Evolutionary conservation across 2,113 vertebrate species (phyloP), one percentile per base, ranked within the genome.

Genomic region (Elaphurus davidianus): DNA sequence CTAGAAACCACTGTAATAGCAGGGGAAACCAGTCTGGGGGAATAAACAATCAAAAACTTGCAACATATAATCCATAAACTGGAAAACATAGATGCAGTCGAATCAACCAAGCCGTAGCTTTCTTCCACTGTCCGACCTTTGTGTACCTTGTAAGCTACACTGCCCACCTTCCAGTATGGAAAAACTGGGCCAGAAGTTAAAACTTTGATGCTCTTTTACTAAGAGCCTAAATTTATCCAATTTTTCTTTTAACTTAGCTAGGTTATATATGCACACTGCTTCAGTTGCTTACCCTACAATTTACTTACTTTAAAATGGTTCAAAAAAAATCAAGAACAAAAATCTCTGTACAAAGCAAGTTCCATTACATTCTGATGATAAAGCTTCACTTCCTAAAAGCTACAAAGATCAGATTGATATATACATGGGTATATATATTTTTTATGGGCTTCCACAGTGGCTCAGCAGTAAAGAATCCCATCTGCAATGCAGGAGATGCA

Each of bases 281-380:
- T 59, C 85, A 14, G 25, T 52, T 55, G 50, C 12, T 55, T 84
- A 47, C n/a, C 28, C 45, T 62, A 88, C 14, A 59, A 82, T 79
- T 84, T 27, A 81, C 71, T 95, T 36, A 28, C 9, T 64, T 82
- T 21, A 33, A 82, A n/a, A 52, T 52, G 50, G 12, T 54, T 36
- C 21, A 94, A 90, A 92, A 92, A 90, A 43, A 90, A 85, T 86
- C 87, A 92, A 97, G 55, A 93, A 92, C 23, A 92, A 55, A 91
- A 87, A 84, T 8, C 45, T 90, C 85, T 55, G 11, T 2, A 52
- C n/a, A 96, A 95, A 78, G 16, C 55, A 90, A 87, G 36, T 45
- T 90, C 25, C 57, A 78, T 87, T 62, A 62, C 14, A 55, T 25
- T 27, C 27, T 50, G n/a, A 67, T 82, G 23, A 47, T 43, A 96